These are phyloP conservation scores for Drosophila rufa DNA, from an alignment of 1,140 invertebrate species.

Conservation along the genomic window DNA sequence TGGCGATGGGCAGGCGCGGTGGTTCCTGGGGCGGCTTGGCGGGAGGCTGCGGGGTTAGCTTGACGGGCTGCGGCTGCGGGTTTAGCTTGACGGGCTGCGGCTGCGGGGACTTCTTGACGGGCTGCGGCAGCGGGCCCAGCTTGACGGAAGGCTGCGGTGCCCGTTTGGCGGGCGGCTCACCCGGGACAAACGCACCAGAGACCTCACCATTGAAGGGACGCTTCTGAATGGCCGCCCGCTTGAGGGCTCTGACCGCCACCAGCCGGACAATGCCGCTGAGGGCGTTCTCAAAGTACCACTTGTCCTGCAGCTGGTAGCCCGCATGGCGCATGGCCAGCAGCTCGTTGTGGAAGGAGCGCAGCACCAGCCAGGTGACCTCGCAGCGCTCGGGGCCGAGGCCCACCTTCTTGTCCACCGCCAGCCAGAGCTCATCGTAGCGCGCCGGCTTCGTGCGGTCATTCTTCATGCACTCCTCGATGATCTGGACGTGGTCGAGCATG, in stretches of 20 bases:
- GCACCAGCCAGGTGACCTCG: constrained; percentile 72
- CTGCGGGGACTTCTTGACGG: background rate
- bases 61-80: no score
- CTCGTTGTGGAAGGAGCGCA: constrained; percentile 69
- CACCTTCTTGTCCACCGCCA: constrained; percentile 3
- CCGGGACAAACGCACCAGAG: background rate
- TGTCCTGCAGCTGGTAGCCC: constrained; percentile 73
- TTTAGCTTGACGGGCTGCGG: no score
- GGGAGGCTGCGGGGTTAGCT: background rate
- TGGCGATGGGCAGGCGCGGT: constrained; percentile 49
- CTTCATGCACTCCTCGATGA: constrained; percentile 20
- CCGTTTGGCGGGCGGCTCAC: background rate
- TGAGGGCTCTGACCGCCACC: background rate
- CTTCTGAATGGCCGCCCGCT: no score
- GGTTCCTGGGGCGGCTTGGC: background rate
- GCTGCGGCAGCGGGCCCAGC: background rate
- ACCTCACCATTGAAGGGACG: background rate
- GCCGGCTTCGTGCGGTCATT: background rate
- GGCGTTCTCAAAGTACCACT: constrained; percentile 75
- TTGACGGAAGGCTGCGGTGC: background rate
- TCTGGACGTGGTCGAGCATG: constrained; percentile 29
- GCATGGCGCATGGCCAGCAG: constrained; percentile 59
- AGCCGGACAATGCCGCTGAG: constrained; percentile 34
- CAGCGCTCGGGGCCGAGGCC: constrained; percentile 43
- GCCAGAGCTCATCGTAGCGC: constrained; percentile 52